Evolutionary conservation across 1,140 invertebrate genomes (phyloP).

Genomic region (Apis dorsata): DNA sequence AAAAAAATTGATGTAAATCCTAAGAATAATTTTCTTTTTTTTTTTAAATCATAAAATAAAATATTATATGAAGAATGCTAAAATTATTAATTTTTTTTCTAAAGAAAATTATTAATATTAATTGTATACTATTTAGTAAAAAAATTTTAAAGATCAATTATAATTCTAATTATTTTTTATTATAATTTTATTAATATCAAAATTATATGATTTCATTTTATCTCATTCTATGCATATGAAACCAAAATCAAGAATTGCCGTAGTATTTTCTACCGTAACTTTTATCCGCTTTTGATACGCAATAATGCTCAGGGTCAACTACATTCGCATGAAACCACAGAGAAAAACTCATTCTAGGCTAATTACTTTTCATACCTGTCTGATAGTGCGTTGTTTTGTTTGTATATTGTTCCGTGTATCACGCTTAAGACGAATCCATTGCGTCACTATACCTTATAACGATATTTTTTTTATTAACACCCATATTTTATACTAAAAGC

Average conservation of each 20-base stretch:
- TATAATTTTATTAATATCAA: too few species aligned
- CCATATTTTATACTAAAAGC: not conserved
- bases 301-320: slow-evolving; percentile 40
- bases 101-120: too few species aligned
- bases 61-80: too few species aligned
- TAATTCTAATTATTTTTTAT: too few species aligned
- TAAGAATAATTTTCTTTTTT: too few species aligned
- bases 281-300: slow-evolving; percentile 36
- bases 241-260: not conserved
- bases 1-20: too few species aligned
- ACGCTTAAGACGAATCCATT: slow-evolving; percentile 3
- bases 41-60: too few species aligned
- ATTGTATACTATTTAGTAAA: too few species aligned
- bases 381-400: not conserved
- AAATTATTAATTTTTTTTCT: too few species aligned
- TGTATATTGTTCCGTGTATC: slow-evolving; percentile 12
- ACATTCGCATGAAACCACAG: slow-evolving; percentile 28
- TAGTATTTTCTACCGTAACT: not conserved
- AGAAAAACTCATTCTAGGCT: slow-evolving; percentile 50
- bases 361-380: slow-evolving; percentile 48
- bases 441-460: slow-evolving; percentile 10
- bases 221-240: too few species aligned
- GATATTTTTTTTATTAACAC: not conserved
- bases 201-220: too few species aligned
- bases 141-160: too few species aligned